Conservation (phyloP, 2,113 vertebrate species). For the Poecile atricapillus region DNA sequence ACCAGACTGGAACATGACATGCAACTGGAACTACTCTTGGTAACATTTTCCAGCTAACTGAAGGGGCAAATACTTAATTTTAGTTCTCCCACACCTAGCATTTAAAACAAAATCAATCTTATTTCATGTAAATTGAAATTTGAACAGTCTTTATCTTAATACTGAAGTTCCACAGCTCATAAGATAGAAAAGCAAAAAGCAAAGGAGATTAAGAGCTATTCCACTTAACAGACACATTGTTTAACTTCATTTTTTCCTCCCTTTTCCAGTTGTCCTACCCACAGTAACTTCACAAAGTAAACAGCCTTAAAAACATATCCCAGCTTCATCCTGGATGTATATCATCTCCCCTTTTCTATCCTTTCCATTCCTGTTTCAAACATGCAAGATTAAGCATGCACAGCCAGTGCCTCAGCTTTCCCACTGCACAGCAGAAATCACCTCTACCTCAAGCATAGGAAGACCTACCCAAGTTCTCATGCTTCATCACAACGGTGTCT, state of each 20-base stretch:
- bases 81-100: not conserved
- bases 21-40: not conserved
- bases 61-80: not conserved
- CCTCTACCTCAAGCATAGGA: not conserved
- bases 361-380: not conserved
- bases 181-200: not conserved
- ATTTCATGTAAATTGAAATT: not conserved
- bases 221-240: not conserved
- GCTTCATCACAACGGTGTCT: not conserved
- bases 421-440: not conserved
- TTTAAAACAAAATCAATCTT: conserved; percentile 22
- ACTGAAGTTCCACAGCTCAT: not conserved
- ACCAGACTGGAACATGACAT: not conserved
- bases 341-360: not conserved
- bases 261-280: not conserved
- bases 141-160: not conserved
- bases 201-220: not conserved
- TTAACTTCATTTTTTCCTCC: not conserved
- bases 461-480: not conserved
- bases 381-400: not conserved
- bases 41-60: not conserved
- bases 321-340: not conserved
- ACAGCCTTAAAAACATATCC: not conserved
- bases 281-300: not conserved
- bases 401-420: not conserved